Conservation (phyloP, 2,888 invertebrate species). For the Crossocerus cetratus region DNA sequence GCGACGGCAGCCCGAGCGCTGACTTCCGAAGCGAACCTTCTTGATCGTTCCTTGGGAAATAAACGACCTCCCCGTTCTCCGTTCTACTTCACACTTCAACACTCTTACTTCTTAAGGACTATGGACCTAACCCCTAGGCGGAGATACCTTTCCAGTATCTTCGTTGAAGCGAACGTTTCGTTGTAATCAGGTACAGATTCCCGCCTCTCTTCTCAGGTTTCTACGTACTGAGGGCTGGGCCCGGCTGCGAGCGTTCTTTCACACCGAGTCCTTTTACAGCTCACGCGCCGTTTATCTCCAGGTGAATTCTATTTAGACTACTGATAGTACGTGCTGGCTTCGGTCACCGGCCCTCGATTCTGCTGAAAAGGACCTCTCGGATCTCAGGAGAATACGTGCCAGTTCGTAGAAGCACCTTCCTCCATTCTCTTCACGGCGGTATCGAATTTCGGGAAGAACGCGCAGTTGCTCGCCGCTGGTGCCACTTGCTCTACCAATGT, state of each 20-base stretch:
- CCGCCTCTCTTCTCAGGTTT: slow-evolving; percentile 11
- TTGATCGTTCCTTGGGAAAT: background rate
- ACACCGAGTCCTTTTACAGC: background rate
- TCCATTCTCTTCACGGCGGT: slow-evolving; percentile 33
- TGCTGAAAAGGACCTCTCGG: slow-evolving; percentile 25
- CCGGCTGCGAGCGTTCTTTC: background rate
- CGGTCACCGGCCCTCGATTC: slow-evolving; percentile 24
- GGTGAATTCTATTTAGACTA: slow-evolving; percentile 30
- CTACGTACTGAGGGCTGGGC: background rate
- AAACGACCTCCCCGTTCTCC: slow-evolving; percentile 8
- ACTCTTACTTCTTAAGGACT: slow-evolving; percentile 14
- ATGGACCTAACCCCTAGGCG: slow-evolving; percentile 25
- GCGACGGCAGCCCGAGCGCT: slow-evolving; percentile 60
- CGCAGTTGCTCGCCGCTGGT: slow-evolving; percentile 2
- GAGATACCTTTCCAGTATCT: slow-evolving; percentile 15
- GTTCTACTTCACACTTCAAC: slow-evolving; percentile 19
- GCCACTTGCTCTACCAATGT: background rate
- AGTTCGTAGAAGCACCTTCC: slow-evolving; percentile 35
- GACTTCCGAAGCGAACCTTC: background rate
- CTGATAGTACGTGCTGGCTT: slow-evolving; percentile 37
- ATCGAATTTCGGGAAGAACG: slow-evolving; percentile 44
- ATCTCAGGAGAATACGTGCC: slow-evolving; percentile 19
- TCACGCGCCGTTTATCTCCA: slow-evolving; percentile 37
- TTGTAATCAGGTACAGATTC: slow-evolving; percentile 62
- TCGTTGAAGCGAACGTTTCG: slow-evolving; percentile 48